Base-by-base conservation (phyloP, 2,113 vertebrate genomes). In the Eretmochelys imbricata region DNA sequence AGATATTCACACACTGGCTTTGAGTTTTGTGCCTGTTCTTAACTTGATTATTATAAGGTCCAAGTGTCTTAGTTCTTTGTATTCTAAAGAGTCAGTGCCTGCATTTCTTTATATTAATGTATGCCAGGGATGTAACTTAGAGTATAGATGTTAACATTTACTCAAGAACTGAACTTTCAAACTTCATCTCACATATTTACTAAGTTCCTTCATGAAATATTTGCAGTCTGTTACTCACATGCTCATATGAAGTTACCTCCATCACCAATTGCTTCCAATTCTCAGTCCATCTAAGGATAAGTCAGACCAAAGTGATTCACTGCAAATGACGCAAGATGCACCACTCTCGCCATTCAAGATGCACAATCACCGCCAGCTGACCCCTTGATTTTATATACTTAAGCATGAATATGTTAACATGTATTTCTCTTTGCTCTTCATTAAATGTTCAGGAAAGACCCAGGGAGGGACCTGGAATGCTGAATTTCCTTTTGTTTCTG, bases 331-430 rank as follows among this genome's bases (percentile, higher is more conserved):
- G 57, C 65, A 84, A 31, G 10, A 35, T 25, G 13, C 50, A 29
- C 13, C 16, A 82, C 19, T 16, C 89, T 87, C 54, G 11, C 1
- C 88, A 91, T 27, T 62, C 54, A 55, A 55, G 3, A 3, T 46
- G 84, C 31, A 24, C 42, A 25, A 42, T 84, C 48, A 91, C 48
- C 76, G 88, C 76, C 49, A 80, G 65, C 14, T 42, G 55, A 79
- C 59, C 12, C 78, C 8, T 35, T 48, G 27, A 82, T 94, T 93
- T 93, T 57, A 76, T 10, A n/a, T 49, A 54, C 95, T 89, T 49
- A 80, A 95, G 89, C 62, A 87, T 91, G 79, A 84, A 81, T 62
- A 49, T 83, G 86, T 93, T 95, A 75, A 84, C 42, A 76, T 35
- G 22, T 24, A 13, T 83, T 80, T 85, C 1, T 48, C 57, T 93